A percentile compares a stretch with the other conserved stretches of the same genome.
Conservation (phyloP, 2,888 invertebrate species). For the Phengaris alcon region DNA sequence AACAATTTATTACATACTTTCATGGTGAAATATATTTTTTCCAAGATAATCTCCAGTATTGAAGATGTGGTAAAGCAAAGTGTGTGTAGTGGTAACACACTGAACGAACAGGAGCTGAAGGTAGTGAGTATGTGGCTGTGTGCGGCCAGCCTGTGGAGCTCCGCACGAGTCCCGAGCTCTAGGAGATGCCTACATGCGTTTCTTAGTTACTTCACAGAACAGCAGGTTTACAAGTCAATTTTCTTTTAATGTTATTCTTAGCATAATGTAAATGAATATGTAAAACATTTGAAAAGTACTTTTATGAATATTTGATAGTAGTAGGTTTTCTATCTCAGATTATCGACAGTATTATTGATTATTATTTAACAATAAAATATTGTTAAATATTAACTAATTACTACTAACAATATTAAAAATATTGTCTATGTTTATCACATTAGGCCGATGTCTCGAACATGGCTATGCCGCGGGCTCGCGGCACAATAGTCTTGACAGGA, state of each 20-base stretch:
- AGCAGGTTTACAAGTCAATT: conserved; percentile 8
- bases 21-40: conserved; percentile 2
- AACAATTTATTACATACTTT: neutral
- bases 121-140: conserved; percentile 30
- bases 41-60: conserved; percentile 28
- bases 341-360: no score
- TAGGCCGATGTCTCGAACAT: no score
- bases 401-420: no score
- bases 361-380: no score
- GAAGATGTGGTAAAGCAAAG: conserved; percentile 22
- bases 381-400: no score
- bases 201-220: conserved; percentile 14
- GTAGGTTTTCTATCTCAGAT: no score
- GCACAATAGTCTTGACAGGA: no score
- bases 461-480: no score
- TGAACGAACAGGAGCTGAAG: conserved; percentile 26
- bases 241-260: neutral
- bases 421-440: no score
- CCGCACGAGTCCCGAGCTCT: neutral
- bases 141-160: conserved; percentile 29
- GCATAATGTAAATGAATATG: no score
- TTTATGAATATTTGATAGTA: no score
- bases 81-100: conserved; percentile 9
- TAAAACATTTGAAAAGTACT: no score
- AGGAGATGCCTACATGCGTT: conserved; percentile 27